Base-by-base conservation (phyloP, 1,140 invertebrate species). In the Mizuhopecten yessoensis region DNA sequence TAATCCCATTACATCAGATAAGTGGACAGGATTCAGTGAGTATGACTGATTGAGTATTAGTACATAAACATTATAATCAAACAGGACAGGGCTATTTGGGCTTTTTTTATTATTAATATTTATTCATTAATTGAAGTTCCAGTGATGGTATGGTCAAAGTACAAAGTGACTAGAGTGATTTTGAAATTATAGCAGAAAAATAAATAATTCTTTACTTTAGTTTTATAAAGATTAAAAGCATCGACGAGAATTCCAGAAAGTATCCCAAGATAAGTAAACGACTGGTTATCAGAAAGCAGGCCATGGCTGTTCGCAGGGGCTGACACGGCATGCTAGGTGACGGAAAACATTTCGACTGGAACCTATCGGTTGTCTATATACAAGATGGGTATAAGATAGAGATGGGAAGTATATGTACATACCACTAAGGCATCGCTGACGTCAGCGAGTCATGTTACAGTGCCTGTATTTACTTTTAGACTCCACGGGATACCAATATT, bases 401-500 rank as follows among this genome's bases (percentile, higher is more conserved):
- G 57, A 75, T 75, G 23, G 57, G n/a, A 75, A 75, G 23, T 75
- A 17, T 75, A 11, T 75, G 57, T 75, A 75, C 57, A 75, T 75
- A 75, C 57, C 57, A n/a, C 57, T 29, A 5, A 75, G 57, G 57
- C 57, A 75, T 75, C 57, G 57, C 57, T 75, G 57, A 75, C 57
- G 57, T 75, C 57, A 75, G 57, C 57, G 57, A 75, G 57, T 75
- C 57, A 75, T 75, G 57, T 75, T 75, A 75, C 57, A 75, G 57
- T 11, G 57, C 57, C 57, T 75, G 57, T 7, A 75, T 75, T 75
- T 75, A 75, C 29, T 75, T 75, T 75, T 75, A 75, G 57, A 75
- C 57, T 75, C 57, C n/a, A 75, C 57, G 57, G 57, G 29, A 75
- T 75, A 75, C 57, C 57, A 23, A 75, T 75, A 75, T 75, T 75